Evolutionary conservation across 1,140 invertebrate genomes (phyloP).

Genomic region (Plectus sambesii): DNA sequence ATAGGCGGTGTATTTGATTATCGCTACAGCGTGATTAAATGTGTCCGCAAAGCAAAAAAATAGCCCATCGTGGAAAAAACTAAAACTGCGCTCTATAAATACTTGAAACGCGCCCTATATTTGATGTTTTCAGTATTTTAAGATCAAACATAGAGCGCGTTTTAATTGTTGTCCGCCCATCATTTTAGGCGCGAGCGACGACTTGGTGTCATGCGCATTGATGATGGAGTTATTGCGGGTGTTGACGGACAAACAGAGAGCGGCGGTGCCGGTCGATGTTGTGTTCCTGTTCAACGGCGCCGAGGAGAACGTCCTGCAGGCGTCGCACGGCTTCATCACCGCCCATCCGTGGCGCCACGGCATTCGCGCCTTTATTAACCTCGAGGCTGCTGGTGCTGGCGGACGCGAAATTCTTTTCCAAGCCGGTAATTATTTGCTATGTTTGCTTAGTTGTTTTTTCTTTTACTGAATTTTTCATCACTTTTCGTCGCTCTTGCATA

Average conservation of each 20-base stretch:
- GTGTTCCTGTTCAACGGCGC: constrained; percentile 71
- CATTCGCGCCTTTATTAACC: constrained; percentile 71
- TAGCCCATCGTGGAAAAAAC: no score
- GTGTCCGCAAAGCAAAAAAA: no score
- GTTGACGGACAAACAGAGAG: constrained; percentile 53
- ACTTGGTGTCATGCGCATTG: constrained; percentile 59
- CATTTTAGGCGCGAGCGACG: constrained; percentile 21
- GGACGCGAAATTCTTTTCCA: constrained; percentile 84
- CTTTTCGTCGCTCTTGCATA: no score
- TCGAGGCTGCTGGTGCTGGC: constrained; percentile 75
- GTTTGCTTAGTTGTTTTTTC: no score
- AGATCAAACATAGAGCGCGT: no score
- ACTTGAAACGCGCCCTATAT: no score
- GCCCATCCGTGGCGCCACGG: constrained; percentile 73
- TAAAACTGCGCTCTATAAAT: no score
- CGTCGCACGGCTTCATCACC: constrained; percentile 82
- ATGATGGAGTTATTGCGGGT: constrained; percentile 74
- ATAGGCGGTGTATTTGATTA: no score
- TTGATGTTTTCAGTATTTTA: no score
- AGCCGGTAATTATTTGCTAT: constrained; percentile 52
- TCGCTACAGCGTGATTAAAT: no score
- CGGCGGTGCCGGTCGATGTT: constrained; percentile 58
- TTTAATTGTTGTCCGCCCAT: not conserved
- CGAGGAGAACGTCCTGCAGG: constrained; percentile 50
- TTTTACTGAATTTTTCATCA: no score